A percentile compares a stretch with the other conserved stretches of the same genome.
These are phyloP conservation scores for Eumerus sabulonum DNA, from an alignment of 2,888 invertebrate genomes.

Conservation along the genomic window DNA sequence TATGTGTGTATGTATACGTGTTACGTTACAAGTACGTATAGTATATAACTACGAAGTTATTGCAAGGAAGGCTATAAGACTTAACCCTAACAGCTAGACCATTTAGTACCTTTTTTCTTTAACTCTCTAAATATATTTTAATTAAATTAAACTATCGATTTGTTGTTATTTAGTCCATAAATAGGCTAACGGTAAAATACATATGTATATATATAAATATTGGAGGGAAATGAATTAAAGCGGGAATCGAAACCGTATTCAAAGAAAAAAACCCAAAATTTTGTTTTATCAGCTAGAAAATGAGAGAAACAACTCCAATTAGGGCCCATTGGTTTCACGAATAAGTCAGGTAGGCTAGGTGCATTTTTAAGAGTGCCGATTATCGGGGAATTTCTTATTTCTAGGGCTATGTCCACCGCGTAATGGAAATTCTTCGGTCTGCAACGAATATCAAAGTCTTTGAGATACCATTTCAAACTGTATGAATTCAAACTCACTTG, in stretches of 20 bases:
- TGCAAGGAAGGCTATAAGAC: constrained; percentile 46
- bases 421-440: constrained; percentile 76
- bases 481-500: constrained; percentile 23
- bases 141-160: constrained; percentile 26
- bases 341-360: too few species aligned
- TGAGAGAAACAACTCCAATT: too few species aligned
- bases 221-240: too few species aligned
- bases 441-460: constrained; percentile 12
- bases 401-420: constrained; percentile 74
- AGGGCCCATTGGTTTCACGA: too few species aligned
- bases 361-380: constrained; percentile 53
- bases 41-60: constrained; percentile 22
- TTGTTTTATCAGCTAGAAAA: too few species aligned
- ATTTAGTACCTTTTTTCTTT: too few species aligned
- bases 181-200: constrained; percentile 28
- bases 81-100: constrained; percentile 5
- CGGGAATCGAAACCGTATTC: too few species aligned
- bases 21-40: constrained; percentile 6
- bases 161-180: constrained; percentile 56
- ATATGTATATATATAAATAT: constrained; percentile 30
- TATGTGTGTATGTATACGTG: constrained; percentile 45
- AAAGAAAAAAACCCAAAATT: too few species aligned
- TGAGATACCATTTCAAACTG: neutral
- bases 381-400: constrained; percentile 59
- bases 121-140: constrained; percentile 11